Evolutionary conservation across 2,797 vertebrate genomes (phyloP).

Genomic region (Enteromius unitaeniatus): DNA sequence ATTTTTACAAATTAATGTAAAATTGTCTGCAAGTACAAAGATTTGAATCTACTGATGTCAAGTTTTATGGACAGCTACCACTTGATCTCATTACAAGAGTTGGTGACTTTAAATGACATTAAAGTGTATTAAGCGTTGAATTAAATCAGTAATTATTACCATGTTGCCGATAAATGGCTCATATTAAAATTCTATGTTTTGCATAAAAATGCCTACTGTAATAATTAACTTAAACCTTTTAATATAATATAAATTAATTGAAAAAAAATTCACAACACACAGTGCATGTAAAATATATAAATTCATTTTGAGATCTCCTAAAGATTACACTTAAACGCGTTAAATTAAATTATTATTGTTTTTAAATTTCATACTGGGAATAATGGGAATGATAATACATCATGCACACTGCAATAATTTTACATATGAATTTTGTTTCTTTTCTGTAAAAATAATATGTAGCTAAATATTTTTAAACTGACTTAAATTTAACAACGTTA

Average conservation of each 20-base stretch:
- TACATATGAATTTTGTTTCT: background rate
- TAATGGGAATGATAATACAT: background rate
- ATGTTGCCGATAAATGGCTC: background rate
- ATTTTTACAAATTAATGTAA: background rate
- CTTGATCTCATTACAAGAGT: background rate
- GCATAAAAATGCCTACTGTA: background rate
- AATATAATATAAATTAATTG: background rate
- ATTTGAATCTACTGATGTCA: background rate
- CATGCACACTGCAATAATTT: background rate
- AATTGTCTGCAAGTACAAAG: background rate
- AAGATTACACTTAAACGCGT: background rate
- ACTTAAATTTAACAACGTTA: background rate
- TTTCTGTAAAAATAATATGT: background rate
- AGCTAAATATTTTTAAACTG: background rate
- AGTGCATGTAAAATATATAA: background rate
- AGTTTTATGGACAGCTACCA: background rate
- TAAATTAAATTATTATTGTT: background rate
- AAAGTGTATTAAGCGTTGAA: background rate
- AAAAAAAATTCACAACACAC: background rate
- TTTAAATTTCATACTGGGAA: background rate
- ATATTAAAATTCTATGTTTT: background rate
- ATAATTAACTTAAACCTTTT: background rate
- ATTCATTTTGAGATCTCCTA: background rate
- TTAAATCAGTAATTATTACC: background rate
- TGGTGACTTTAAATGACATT: background rate